A percentile compares a stretch with the other conserved stretches of the same genome.
phyloP scores from a whole-genome alignment of 2,888 invertebrate species.

The Acrobasis consociella region DNA sequence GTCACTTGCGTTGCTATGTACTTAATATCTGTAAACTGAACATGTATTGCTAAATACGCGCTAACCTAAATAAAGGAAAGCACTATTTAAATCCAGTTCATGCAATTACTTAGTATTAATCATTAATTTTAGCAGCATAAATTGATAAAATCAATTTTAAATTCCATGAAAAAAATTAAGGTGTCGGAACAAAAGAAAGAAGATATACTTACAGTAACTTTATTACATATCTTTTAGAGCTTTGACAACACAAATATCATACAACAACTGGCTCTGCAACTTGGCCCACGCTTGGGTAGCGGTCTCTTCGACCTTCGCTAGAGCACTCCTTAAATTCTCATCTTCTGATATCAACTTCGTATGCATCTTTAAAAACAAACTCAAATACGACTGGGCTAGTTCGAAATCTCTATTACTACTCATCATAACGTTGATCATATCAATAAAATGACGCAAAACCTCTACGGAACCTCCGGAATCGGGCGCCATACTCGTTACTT shows the following conservation, averaged over 20 bases:
- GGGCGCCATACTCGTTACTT: conserved; percentile 90
- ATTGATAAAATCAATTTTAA: too few relatives aligned
- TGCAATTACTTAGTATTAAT: not conserved
- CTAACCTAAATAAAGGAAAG: too few relatives aligned
- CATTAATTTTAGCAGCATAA: too few relatives aligned
- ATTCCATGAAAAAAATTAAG: not conserved
- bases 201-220: conserved; percentile 29
- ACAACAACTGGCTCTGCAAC: conserved; percentile 87
- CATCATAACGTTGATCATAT: conserved; percentile 87
- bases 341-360: conserved; percentile 83
- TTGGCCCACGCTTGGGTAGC: conserved; percentile 85
- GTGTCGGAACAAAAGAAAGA: not conserved
- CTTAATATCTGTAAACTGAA: not conserved
- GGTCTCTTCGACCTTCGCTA: conserved; percentile 82
- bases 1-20: not conserved
- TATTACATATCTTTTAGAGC: conserved; percentile 86
- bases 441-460: conserved; percentile 90
- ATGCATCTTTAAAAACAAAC: conserved; percentile 92
- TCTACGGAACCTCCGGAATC: conserved; percentile 87
- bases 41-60: not conserved
- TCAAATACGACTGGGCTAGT: conserved; percentile 94
- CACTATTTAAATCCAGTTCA: too few relatives aligned
- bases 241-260: conserved; percentile 89
- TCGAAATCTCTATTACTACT: conserved; percentile 92
- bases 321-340: conserved; percentile 75